These are phyloP conservation scores for Cotesia vestalis DNA, from an alignment of 1,140 invertebrate genomes.

Conservation along the genomic window DNA sequence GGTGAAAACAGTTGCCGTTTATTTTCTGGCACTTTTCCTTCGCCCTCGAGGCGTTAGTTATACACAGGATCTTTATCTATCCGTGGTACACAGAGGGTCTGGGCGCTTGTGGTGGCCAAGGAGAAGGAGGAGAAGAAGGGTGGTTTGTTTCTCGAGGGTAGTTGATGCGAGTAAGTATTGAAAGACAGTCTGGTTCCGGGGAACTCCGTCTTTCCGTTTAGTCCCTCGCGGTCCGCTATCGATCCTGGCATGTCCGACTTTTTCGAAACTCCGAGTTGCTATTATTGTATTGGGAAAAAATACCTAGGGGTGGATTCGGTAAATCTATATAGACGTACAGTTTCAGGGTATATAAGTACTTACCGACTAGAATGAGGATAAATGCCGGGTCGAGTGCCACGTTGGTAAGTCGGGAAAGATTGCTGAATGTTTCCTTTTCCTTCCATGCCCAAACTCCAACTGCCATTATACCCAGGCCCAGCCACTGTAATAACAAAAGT, in stretches of 20 bases:
- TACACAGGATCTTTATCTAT: too few species aligned
- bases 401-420: constrained; percentile 86
- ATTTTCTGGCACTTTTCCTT: constrained; percentile 17
- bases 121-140: too few species aligned
- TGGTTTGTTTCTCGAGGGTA: too few species aligned
- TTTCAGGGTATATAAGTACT: constrained; percentile 50
- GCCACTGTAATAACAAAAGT: constrained; percentile 73
- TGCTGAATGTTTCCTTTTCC: constrained; percentile 96
- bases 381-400: constrained; percentile 95
- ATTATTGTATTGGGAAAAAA: constrained; percentile 2
- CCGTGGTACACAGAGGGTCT: too few species aligned
- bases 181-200: not conserved
- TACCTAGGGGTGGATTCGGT: not conserved
- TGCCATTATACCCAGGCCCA: constrained; percentile 85
- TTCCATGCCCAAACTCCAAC: constrained; percentile 97
- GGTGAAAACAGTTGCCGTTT: constrained; percentile 11
- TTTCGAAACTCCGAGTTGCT: not conserved
- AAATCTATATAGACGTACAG: too few species aligned
- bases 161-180: not conserved
- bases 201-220: not conserved
- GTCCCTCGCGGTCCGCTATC: not conserved
- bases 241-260: not conserved
- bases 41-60: too few species aligned
- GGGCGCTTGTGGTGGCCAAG: too few species aligned
- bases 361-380: constrained; percentile 90